Conservation (phyloP, 2,797 vertebrate genomes). For the Cossypha niveicapilla region DNA sequence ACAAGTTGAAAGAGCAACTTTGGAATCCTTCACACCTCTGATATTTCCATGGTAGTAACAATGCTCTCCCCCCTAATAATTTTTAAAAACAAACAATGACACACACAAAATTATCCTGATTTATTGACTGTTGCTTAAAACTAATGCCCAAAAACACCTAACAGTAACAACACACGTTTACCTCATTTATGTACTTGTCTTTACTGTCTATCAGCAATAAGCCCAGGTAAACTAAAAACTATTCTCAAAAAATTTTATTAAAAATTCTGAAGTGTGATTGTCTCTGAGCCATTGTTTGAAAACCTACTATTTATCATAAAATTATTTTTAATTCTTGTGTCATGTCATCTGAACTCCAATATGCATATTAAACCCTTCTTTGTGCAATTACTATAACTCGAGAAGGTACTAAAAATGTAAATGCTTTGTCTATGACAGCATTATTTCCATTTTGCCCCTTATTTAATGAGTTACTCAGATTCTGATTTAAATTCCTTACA, state of each 20-base stretch:
- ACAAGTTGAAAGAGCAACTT: conserved; percentile 92
- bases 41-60: conserved; percentile 96
- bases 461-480: background rate
- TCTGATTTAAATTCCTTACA: background rate
- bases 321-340: conserved; percentile 9
- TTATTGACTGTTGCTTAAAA: background rate
- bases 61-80: conserved; percentile 90
- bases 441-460: background rate
- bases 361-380: background rate
- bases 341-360: background rate
- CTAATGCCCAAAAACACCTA: background rate
- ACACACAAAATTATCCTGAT: background rate
- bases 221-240: conserved; percentile 2
- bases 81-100: background rate
- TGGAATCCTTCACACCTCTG: conserved; percentile 86
- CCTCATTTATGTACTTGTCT: background rate
- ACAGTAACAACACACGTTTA: background rate
- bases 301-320: background rate
- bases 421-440: background rate
- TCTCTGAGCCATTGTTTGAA: background rate
- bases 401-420: background rate
- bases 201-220: background rate
- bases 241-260: background rate
- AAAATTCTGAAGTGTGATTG: background rate
- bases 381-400: background rate